Base-by-base conservation (phyloP, 2,888 invertebrate species). In the Trichopoda pennipes region DNA sequence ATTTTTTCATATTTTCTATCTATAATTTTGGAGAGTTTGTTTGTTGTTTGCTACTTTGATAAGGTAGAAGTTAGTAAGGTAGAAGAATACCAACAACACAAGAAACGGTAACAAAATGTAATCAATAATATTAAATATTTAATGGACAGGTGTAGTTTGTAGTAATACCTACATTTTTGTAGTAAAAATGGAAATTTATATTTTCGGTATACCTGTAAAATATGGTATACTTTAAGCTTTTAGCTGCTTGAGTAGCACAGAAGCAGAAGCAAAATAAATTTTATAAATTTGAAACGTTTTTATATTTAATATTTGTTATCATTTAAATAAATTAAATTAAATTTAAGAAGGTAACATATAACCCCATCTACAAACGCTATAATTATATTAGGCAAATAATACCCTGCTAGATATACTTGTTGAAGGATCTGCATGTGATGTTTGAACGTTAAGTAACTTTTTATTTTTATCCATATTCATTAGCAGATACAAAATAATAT, bases 41-140 rank as follows among this genome's bases (percentile, higher is more conserved):
- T 58, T 70, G 19, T 64, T 58, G 64, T 78, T 79, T 68, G 61
- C 73, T 23, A 63, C 55, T 70, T 70, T 16, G 64, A 72, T 49
- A 49, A 58, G 55, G 60, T 68, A 55, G 44, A 56, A 66, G 66
- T 70, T 16, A 58, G 66, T 49, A 49, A 58, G 55, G 60, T 68
- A 55, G 44, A 56, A 66, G 66, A 32, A 66, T 55, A 53, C 49
- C 60, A 42, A 63, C 55, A 19, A 74, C 69, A 23, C 53, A n/a
- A 16, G 35, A 74, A 44, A 47, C 80, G 69, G 80, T 70, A 68
- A 61, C 85, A 81, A 88, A 87, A 86, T 87, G 88, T 86, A 89
- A 89, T 89, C 89, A 89, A 89, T 89, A 89, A 89, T 89, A 87
- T 88, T 89, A 88, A 90, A 90, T 89, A 90, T 89, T 89, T 89